Percentiles rank a stretch among this genome's conserved stretches.
phyloP scores from a whole-genome alignment of 2,113 vertebrate species.

The Cephalopterus ornatus region DNA sequence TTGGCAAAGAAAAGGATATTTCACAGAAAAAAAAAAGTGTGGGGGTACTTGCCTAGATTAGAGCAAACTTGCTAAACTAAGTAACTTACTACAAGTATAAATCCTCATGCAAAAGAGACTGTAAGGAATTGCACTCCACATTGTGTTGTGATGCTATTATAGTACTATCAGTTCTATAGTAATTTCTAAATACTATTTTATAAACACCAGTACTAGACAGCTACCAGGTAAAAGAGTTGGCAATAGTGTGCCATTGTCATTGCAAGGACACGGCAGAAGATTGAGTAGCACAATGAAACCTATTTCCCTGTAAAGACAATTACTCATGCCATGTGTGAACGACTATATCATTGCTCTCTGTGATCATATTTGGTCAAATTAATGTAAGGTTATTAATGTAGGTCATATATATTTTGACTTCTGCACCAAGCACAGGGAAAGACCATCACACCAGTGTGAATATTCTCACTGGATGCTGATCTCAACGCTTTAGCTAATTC shows the following conservation, averaged over 20 bases:
- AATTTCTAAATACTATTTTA: background rate
- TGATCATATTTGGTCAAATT: background rate
- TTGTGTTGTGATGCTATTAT: background rate
- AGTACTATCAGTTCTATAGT: background rate
- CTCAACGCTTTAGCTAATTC: background rate
- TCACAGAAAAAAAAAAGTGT: background rate
- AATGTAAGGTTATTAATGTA: background rate
- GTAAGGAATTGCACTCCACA: background rate
- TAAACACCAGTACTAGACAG: background rate
- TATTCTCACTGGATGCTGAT: background rate
- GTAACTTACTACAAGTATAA: background rate
- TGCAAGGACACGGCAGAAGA: background rate
- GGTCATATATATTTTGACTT: conserved; percentile 9
- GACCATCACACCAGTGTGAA: background rate
- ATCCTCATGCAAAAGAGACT: background rate
- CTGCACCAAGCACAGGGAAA: background rate
- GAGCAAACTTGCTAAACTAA: background rate
- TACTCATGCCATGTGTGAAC: background rate
- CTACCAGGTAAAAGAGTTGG: background rate
- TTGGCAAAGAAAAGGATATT: background rate
- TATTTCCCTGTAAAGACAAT: background rate
- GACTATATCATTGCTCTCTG: background rate
- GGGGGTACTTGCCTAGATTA: background rate
- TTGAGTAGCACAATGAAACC: background rate
- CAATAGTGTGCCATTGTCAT: background rate